Base-by-base conservation (phyloP, 2,113 vertebrate species). In the Chaetodon trifascialis region DNA sequence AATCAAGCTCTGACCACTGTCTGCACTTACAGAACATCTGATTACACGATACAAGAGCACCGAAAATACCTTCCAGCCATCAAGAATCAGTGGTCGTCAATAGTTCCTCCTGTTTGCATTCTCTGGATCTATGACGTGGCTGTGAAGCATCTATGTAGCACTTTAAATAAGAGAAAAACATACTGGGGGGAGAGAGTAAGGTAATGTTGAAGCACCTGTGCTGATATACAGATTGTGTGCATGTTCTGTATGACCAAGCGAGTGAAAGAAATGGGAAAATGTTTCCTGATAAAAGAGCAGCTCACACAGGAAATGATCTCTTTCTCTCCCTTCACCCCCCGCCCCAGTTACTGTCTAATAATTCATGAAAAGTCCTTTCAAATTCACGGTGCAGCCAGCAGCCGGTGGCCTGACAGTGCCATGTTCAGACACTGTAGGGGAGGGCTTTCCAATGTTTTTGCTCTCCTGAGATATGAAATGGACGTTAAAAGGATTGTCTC, bases 401-500 rank as follows among this genome's bases (percentile, higher is more conserved):
- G 42, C 30, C 42, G 23, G 19, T 1, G 40, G 58, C 19, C 21
- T 16, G 10, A 19, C 42, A 15, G 16, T n/a, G 63, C 34, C n/a
- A n/a, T 21, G n/a, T 25, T 51, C 17, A 19, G 51, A 44, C 51
- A 23, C 21, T 30, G 11, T 19, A 74, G 4, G 2, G 30, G 19
- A 46, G 12, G 25, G 23, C 3, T 30, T 73, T 59, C 25, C 30
- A 23, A 11, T 49, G 51, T 86, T 51, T 52, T n/a, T 4, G 58
- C 62, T 80, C 42, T 51, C 52, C 34, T 62, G 23, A 87, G 54
- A 76, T 19, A 63, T 2, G 17, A 54, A 38, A 68, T 59, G 49
- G 51, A 44, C 10, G 10, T 47, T 73, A 70, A 88, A 81, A 85
- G 56, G 82, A 82, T 83, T 82, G 36, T 44, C 0, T 83, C 23